Evolutionary conservation across 2,113 vertebrate genomes (phyloP), one percentile per base, ranked within the genome.

Genomic region (Bothrops jararaca): DNA sequence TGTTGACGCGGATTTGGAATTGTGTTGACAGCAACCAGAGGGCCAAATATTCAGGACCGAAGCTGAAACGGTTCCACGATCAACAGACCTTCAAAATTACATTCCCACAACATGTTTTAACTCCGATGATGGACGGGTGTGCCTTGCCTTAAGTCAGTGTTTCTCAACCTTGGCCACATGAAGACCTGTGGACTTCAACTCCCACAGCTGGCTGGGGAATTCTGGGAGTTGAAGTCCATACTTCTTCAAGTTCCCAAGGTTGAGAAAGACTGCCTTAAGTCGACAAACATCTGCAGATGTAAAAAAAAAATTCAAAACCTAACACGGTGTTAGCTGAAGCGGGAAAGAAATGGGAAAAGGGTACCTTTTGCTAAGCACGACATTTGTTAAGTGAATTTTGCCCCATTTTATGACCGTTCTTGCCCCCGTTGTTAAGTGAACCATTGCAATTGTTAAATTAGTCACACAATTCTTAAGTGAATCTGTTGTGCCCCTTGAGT

Each of bases 311-410:
- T 95, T 95, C 96, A 92, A 95, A 95, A 94, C 95, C 95, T 92
- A 95, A 94, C 94, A 94, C 88, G 92, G 94, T 96, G 96, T 97
- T 96, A 97, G 96, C 94, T 96, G 96, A 97, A 97, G 96, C 96
- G 97, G 96, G 97, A 97, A 97, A 97, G 5, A 13, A n/a, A n/a
- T 15, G 9, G 12, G 29, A 15, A 2, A 15, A 69, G 29, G 97
- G 96, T 97, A 97, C 95, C 97, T 96, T 45, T 11, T 26, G 58
- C 58, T 4, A 26, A 60, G 58, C 3, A 9, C 11, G 58, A 26
- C 3, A 1, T 11, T 60, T 0, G 9, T 60, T 60, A 26, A 26
- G 58, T 60, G 24, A 26, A 3, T 60, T 60, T 11, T 26, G 23
- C 57, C 24, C 57, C 24, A 5, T 24, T 7, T 58, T 58, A 9